Evolutionary conservation across 2,888 invertebrate species (phyloP).

Genomic region (Aphelenchoides bicaudatus): DNA sequence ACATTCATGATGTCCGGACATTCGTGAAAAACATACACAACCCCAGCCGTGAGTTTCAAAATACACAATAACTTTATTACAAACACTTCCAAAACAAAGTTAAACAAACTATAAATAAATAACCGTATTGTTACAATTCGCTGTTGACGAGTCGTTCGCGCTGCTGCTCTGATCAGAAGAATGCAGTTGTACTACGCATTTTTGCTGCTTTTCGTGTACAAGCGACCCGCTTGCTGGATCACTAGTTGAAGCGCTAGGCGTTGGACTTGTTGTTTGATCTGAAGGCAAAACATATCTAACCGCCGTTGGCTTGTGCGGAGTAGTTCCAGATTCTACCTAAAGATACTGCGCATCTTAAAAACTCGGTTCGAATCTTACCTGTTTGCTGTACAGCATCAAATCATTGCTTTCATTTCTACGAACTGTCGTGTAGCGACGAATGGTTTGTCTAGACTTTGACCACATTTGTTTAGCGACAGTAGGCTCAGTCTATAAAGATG

Average conservation of each 20-base stretch:
- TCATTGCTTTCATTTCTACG: constrained; percentile 5
- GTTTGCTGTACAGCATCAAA: constrained; percentile 2
- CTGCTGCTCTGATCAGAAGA: constrained; percentile 4
- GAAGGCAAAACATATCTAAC: neutral
- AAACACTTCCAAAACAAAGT: too few species aligned
- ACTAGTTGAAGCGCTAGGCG: constrained; percentile 17
- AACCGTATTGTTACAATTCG: constrained; percentile 5
- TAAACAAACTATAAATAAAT: constrained; percentile 5
- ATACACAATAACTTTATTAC: too few species aligned
- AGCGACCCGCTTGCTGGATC: too few species aligned
- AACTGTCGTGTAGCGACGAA: constrained; percentile 40
- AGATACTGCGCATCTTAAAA: too few species aligned
- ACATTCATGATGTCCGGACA: constrained; percentile 15
- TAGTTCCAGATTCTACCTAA: constrained; percentile 9
- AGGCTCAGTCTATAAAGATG: constrained; percentile 54
- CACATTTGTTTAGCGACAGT: constrained; percentile 56
- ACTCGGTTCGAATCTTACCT: neutral
- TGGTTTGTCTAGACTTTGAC: constrained; percentile 54
- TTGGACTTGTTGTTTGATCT: neutral
- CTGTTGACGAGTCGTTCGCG: neutral
- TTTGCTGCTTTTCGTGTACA: neutral
- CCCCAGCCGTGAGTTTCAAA: constrained; percentile 3
- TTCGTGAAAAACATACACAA: constrained; percentile 16
- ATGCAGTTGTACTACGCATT: constrained; percentile 6
- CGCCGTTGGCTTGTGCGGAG: neutral